Evolutionary conservation across 2,113 vertebrate species (phyloP).

Genomic region (Corythornis cristatus): DNA sequence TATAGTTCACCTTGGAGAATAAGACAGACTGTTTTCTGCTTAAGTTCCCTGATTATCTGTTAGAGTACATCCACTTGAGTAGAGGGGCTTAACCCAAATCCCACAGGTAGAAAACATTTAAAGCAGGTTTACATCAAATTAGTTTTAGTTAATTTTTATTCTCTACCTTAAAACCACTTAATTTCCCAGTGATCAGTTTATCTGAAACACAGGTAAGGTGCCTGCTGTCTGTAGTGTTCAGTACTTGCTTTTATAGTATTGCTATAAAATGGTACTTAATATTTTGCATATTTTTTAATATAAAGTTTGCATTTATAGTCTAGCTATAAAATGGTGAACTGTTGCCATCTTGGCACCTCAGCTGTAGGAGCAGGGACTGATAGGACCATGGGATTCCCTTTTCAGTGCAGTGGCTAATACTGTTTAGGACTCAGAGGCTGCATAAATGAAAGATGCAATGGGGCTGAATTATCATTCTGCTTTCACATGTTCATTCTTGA

Average conservation of each 20-base stretch:
- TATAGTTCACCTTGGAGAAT: not conserved
- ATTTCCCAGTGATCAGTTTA: not conserved
- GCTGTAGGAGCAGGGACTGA: not conserved
- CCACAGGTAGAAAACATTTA: not conserved
- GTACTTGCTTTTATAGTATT: not conserved
- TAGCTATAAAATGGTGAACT: not conserved
- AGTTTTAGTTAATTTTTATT: not conserved
- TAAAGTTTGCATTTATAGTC: not conserved
- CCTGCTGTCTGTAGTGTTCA: not conserved
- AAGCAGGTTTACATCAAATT: not conserved
- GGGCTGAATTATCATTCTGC: not conserved
- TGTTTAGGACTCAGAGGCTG: not conserved
- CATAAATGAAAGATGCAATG: not conserved
- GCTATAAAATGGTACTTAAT: not conserved
- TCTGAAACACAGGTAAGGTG: not conserved
- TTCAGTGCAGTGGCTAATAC: not conserved
- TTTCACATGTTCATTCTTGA: conserved; percentile 42
- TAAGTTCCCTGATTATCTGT: not conserved
- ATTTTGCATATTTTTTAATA: not conserved
- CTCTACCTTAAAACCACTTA: not conserved
- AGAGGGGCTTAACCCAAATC: not conserved
- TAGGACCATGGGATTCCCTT: not conserved
- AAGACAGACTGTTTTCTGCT: not conserved
- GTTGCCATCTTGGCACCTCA: not conserved
- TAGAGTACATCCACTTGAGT: not conserved